Percentiles rank a stretch among this genome's conserved stretches.
phyloP scores from a whole-genome alignment of 2,113 vertebrate genomes.

The Xyrauchen texanus region DNA sequence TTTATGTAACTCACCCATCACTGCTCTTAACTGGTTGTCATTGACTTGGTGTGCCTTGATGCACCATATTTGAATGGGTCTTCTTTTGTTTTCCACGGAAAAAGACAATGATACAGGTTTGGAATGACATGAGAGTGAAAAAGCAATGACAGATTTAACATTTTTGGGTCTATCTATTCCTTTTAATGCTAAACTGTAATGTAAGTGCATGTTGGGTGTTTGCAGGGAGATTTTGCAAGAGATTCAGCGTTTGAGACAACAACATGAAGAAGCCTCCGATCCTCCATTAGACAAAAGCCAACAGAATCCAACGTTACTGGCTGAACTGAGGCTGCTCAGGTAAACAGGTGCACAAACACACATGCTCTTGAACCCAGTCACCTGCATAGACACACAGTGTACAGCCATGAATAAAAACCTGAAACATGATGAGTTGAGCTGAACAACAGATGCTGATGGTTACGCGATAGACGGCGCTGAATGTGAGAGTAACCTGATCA shows the following conservation, averaged over 20 bases:
- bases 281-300: slow-evolving; percentile 89
- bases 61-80: too few species aligned
- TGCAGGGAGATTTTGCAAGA: slow-evolving; percentile 97
- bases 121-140: too few species aligned
- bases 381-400: too few species aligned
- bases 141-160: too few species aligned
- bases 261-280: slow-evolving; percentile 95
- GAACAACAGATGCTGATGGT: slow-evolving; percentile 18
- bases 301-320: slow-evolving; percentile 94
- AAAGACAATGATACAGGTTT: too few species aligned
- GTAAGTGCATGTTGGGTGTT: slow-evolving; percentile 36
- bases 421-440: neutral
- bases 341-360: slow-evolving; percentile 57
- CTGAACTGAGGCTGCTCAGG: slow-evolving; percentile 95
- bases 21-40: too few species aligned
- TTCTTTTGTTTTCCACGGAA: too few species aligned
- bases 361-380: neutral
- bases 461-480: neutral
- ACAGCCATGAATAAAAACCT: neutral
- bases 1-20: too few species aligned
- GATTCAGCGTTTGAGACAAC: slow-evolving; percentile 92
- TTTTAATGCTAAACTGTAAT: too few species aligned
- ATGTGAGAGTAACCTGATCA: slow-evolving; percentile 29
- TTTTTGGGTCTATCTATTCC: too few species aligned
- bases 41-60: too few species aligned